Conservation (phyloP, 2,797 vertebrate genomes). For the Eutrigla gurnardus region DNA sequence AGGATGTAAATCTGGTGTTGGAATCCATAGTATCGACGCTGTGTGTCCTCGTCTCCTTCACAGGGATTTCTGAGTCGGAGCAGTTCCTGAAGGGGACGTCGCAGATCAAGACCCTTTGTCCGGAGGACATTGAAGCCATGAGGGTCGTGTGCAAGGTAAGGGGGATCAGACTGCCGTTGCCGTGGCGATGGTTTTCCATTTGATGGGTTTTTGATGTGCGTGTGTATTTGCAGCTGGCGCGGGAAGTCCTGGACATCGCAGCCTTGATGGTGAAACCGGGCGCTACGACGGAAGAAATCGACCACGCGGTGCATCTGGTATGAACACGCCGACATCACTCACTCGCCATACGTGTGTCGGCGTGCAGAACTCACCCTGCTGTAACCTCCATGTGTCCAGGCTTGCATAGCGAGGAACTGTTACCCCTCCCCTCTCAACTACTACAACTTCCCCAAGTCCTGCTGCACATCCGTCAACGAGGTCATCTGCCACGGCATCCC, state of each 20-base stretch:
- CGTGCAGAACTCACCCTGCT: neutral
- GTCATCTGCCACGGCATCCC: slow-evolving; percentile 99
- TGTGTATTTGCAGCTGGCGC: slow-evolving; percentile 87
- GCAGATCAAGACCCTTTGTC: slow-evolving; percentile 95
- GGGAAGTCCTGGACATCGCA: slow-evolving; percentile 96
- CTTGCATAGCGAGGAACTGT: slow-evolving; percentile 95
- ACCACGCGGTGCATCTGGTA: slow-evolving; percentile 98
- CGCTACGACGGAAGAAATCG: slow-evolving; percentile 97
- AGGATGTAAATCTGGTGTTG: slow-evolving; percentile 10
- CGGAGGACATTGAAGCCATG: slow-evolving; percentile 97
- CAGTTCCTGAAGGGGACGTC: slow-evolving; percentile 98
- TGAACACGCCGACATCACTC: neutral
- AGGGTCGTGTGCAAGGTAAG: slow-evolving; percentile 93
- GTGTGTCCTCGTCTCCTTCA: slow-evolving; percentile 35
- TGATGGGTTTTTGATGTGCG: neutral
- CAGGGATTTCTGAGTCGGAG: slow-evolving; percentile 98
- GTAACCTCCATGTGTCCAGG: slow-evolving; percentile 77
- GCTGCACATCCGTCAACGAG: slow-evolving; percentile 99
- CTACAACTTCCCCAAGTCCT: slow-evolving; percentile 99
- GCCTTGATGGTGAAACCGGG: slow-evolving; percentile 96
- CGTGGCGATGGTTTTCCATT: neutral
- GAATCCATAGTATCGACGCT: slow-evolving; percentile 11
- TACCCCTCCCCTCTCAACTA: slow-evolving; percentile 99
- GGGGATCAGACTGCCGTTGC: accelerated
- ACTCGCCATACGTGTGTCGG: too few relatives aligned